Evolutionary conservation across 2,797 vertebrate genomes (phyloP).

Genomic region (Masticophis lateralis): DNA sequence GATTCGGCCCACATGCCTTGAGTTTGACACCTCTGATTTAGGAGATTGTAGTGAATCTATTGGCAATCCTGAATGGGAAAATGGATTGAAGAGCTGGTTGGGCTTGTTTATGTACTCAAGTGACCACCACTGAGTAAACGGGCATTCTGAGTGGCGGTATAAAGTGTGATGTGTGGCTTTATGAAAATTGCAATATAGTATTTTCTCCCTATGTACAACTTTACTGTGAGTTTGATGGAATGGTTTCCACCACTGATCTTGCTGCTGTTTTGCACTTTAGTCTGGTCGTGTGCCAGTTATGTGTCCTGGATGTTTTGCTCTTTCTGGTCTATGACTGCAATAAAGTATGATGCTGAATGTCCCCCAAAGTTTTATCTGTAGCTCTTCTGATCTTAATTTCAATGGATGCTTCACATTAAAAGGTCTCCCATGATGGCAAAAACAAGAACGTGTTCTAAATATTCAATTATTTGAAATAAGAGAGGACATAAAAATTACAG

Average conservation of each 20-base stretch:
- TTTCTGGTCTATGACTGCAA: too few relatives aligned
- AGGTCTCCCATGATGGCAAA: not conserved
- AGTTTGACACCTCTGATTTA: too few relatives aligned
- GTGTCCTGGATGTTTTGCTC: too few relatives aligned
- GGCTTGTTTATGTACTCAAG: not conserved
- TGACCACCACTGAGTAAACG: not conserved
- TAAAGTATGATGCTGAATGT: too few relatives aligned
- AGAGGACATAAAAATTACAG: not conserved
- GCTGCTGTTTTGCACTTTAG: too few relatives aligned
- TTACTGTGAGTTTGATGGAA: too few relatives aligned
- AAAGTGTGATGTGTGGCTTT: too few relatives aligned
- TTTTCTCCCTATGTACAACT: too few relatives aligned
- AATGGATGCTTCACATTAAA: not conserved
- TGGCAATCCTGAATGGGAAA: not conserved
- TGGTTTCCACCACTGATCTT: too few relatives aligned
- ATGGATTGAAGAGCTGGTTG: not conserved
- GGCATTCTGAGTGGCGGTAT: not conserved
- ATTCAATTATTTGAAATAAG: not conserved
- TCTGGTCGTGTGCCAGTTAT: too few relatives aligned
- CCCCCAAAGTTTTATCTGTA: not conserved
- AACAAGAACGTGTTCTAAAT: not conserved
- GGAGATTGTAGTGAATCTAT: not conserved
- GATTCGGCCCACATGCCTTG: too few relatives aligned
- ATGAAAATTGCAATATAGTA: too few relatives aligned
- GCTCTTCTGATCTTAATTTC: not conserved